Base-by-base conservation (phyloP, 2,113 vertebrate genomes). In the Myodes glareolus region DNA sequence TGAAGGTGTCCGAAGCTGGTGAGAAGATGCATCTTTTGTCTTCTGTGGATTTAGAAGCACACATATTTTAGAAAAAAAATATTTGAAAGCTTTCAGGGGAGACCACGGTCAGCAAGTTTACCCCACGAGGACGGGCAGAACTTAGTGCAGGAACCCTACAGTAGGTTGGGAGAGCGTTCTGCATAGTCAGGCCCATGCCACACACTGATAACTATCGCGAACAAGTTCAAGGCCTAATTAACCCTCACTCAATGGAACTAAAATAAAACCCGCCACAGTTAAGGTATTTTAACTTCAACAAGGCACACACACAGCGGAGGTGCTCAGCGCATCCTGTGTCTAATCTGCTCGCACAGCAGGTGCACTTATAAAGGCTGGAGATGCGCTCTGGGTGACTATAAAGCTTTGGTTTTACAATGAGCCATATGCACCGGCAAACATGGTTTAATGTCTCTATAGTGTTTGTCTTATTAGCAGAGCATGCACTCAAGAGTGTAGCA, bases 381-480 rank as follows among this genome's bases (percentile, higher is more conserved):
- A 73, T 39, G 68, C 76, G 76, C 93, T 94, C 91, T 63, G 36
- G 29, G 89, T 52, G 67, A 72, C 67, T 61, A 42, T 31, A 91
- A 94, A 89, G 81, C 86, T 81, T 85, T 75, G 88, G 70, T 86
- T 96, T 82, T 67, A 55, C 75, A 87, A 78, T 90, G 92, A 94
- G 72, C 95, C 58, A 29, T 8, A 85, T 75, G 92, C 92, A 95
- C 45, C 84, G 81, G 31, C 93, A 94, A 97, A 88, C 78, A 72
- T 93, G 70, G 52, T 95, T 97, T 92, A 95, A 92, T 92, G 90
- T 36, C 88, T 97, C 95, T 84, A 52, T 80, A 33, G 29, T 63
- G 27, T 47, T 70, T 87, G 94, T 92, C 87, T 97, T 96, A 95
- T 82, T 81, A 95, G 91, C 82, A 88, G 45, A 94, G 72, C 78